Conservation (phyloP, 2,113 vertebrate species). For the Pseudolaguvia tuberculata region DNA sequence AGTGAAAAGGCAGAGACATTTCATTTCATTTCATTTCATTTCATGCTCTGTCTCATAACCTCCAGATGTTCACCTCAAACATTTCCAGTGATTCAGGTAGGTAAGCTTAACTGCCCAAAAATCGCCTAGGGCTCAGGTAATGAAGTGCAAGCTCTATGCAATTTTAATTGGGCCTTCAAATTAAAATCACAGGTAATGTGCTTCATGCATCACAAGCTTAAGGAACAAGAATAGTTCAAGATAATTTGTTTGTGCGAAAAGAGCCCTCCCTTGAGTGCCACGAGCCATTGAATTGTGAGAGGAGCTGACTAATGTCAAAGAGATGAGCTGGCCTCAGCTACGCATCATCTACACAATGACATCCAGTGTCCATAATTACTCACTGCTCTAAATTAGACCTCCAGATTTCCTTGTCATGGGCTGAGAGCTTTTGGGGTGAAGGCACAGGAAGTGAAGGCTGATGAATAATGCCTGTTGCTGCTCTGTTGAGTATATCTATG, state of each 20-base stretch:
- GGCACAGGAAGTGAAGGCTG: constrained; percentile 42
- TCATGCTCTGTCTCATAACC: constrained; percentile 70
- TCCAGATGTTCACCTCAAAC: constrained; percentile 76
- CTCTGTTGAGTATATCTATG: constrained; percentile 46
- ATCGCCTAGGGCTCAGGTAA: constrained; percentile 69
- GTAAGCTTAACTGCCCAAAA: constrained; percentile 68
- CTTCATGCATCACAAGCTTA: constrained; percentile 66
- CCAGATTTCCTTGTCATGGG: constrained; percentile 37
- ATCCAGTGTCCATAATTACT: constrained; percentile 48
- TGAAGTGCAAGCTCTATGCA: constrained; percentile 73
- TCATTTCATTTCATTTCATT: constrained; percentile 74
- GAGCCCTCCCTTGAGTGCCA: constrained; percentile 54
- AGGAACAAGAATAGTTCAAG: constrained; percentile 63
- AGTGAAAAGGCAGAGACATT: constrained; percentile 60
- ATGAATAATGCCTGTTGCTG: constrained; percentile 50
- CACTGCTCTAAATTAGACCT: constrained; percentile 45
- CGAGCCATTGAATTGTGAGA: constrained; percentile 62
- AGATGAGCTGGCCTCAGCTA: constrained; percentile 43
- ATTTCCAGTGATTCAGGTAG: constrained; percentile 69
- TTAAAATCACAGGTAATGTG: constrained; percentile 70
- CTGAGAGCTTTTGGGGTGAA: constrained; percentile 33
- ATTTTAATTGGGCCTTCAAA: constrained; percentile 75
- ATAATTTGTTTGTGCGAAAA: constrained; percentile 56
- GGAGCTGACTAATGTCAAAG: constrained; percentile 46
- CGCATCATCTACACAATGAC: constrained; percentile 47